These are phyloP conservation scores for Tetheella fluctuosa DNA, from an alignment of 2,888 invertebrate species.

Conservation along the genomic window DNA sequence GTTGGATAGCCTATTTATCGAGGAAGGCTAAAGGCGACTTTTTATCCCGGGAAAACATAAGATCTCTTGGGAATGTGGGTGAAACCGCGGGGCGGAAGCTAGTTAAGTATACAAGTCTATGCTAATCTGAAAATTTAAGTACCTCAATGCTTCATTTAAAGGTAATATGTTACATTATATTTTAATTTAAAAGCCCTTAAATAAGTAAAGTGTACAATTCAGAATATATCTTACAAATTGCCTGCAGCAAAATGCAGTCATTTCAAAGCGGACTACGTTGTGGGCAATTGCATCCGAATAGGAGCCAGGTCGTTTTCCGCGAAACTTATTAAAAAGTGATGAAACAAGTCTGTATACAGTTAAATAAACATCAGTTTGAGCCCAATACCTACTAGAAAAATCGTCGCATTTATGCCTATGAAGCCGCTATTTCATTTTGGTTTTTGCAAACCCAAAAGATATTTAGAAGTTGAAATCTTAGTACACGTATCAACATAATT, in stretches of 20 bases:
- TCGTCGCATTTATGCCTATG: background rate
- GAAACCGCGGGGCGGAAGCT: too few species aligned
- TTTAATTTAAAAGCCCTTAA: too few species aligned
- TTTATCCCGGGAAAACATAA: too few species aligned
- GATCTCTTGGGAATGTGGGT: too few species aligned
- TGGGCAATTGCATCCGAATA: background rate
- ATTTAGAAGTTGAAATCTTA: background rate
- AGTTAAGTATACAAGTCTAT: background rate
- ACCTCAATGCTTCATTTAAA: too few species aligned
- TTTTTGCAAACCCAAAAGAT: background rate
- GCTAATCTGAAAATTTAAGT: too few species aligned
- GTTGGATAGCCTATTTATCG: too few species aligned
- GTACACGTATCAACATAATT: background rate
- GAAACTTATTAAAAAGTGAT: background rate
- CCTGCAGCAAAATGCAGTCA: slow-evolving; percentile 1
- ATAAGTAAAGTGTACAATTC: background rate
- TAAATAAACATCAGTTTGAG: background rate
- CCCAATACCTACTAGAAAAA: background rate
- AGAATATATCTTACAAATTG: background rate
- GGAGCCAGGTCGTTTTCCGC: background rate
- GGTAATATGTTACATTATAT: too few species aligned
- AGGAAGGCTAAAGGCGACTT: too few species aligned
- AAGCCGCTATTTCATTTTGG: background rate
- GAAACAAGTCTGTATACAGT: background rate
- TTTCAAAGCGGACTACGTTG: background rate